phyloP scores from a whole-genome alignment of 2,888 invertebrate genomes.

The Zygaena filipendulae region DNA sequence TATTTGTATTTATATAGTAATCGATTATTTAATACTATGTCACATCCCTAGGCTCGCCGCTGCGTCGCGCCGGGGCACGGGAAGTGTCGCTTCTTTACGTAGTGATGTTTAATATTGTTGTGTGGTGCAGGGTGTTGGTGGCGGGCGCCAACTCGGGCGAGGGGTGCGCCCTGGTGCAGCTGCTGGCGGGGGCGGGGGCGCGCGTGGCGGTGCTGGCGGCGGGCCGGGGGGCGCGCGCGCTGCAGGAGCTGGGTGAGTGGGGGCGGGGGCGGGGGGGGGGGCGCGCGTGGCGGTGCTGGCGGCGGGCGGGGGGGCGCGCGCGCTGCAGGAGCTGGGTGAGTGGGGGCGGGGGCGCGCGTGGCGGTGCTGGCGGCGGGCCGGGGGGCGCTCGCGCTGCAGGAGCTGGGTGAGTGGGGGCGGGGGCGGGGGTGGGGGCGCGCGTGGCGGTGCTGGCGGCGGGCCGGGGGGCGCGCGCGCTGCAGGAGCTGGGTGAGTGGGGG shows the following conservation, averaged over 20 bases:
- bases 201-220: conserved; percentile 37
- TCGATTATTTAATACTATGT: no score
- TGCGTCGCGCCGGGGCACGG: no score
- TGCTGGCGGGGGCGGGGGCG: conserved; percentile 42
- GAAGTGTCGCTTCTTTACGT: no score
- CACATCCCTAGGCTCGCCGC: not conserved
- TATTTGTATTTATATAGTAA: no score
- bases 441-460: conserved; percentile 34
- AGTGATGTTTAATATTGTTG: no score
- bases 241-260: conserved; percentile 37
- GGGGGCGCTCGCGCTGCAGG: conserved; percentile 33
- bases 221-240: conserved; percentile 24
- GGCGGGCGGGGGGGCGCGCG: conserved; percentile 21
- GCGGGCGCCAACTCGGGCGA: conserved; percentile 47
- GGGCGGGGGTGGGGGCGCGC: conserved; percentile 17
- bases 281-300: conserved; percentile 11
- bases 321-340: conserved; percentile 25
- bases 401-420: conserved; percentile 15
- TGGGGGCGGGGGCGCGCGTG: conserved; percentile 29
- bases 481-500: conserved; percentile 14
- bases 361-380: conserved; percentile 28
- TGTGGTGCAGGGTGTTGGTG: conserved; percentile 47
- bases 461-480: conserved; percentile 29
- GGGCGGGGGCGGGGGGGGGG: conserved; percentile 14
- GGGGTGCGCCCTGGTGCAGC: conserved; percentile 44